Conservation (phyloP, 2,797 vertebrate species). For the Typhlichthys eigenmanni region DNA sequence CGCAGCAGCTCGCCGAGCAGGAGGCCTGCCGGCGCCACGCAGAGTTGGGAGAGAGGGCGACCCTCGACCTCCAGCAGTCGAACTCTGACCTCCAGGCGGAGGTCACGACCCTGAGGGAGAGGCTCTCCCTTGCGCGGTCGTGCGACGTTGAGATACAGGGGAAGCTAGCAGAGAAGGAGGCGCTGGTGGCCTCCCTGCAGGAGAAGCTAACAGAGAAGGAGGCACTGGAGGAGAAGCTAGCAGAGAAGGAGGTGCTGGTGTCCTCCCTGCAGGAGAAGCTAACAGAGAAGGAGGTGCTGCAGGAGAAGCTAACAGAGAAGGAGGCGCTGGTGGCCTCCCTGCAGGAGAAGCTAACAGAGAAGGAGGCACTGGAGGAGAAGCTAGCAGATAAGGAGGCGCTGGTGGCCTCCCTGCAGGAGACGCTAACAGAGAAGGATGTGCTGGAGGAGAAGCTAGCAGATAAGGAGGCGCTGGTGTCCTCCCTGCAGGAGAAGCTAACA, state of each 20-base stretch:
- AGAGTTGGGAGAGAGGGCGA: no score
- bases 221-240: slow-evolving; percentile 50
- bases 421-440: slow-evolving; percentile 58
- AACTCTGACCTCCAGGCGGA: slow-evolving; percentile 71
- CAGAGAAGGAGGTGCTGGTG: slow-evolving; percentile 57
- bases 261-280: slow-evolving; percentile 70
- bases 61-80: slow-evolving; percentile 13
- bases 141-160: slow-evolving; percentile 13
- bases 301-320: slow-evolving; percentile 60
- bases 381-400: slow-evolving; percentile 45
- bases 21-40: background rate
- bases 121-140: slow-evolving; percentile 54
- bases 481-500: slow-evolving; percentile 49
- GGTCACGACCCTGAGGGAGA: slow-evolving; percentile 44
- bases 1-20: slow-evolving; percentile 19
- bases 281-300: slow-evolving; percentile 55
- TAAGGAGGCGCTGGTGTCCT: slow-evolving; percentile 40
- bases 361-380: slow-evolving; percentile 35
- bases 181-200: slow-evolving; percentile 61
- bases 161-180: slow-evolving; percentile 44
- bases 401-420: slow-evolving; percentile 66
- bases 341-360: slow-evolving; percentile 46
- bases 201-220: slow-evolving; percentile 31
- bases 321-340: slow-evolving; percentile 39
- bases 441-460: slow-evolving; percentile 61